Evolutionary conservation across 2,888 invertebrate genomes (phyloP).

Genomic region (Coelinius sp.): DNA sequence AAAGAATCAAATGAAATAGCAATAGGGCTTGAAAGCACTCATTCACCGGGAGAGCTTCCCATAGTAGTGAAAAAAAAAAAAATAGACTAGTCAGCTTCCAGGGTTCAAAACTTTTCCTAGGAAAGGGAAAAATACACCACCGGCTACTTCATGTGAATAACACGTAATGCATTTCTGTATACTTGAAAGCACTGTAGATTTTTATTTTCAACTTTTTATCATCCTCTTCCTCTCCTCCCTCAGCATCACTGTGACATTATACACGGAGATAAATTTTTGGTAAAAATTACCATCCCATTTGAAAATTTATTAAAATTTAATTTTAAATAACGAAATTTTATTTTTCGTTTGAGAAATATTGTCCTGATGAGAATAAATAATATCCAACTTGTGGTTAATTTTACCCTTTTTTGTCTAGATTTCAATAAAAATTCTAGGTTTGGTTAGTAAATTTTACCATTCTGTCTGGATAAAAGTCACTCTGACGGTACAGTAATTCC

Average conservation of each 20-base stretch:
- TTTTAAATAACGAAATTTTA: too few relatives aligned
- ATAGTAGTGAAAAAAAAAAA: slow-evolving; percentile 20
- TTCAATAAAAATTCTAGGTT: too few relatives aligned
- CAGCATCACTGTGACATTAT: not conserved
- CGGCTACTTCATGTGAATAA: slow-evolving; percentile 50
- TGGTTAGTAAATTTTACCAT: too few relatives aligned
- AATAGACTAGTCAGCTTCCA: slow-evolving; percentile 54
- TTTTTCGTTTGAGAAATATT: too few relatives aligned
- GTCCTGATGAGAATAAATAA: too few relatives aligned
- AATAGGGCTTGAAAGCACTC: slow-evolving; percentile 51
- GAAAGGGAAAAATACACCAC: slow-evolving; percentile 42
- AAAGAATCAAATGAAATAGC: slow-evolving; percentile 34
- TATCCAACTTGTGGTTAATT: too few relatives aligned
- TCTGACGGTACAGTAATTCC: too few relatives aligned
- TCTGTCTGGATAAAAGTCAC: too few relatives aligned
- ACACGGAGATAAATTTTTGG: too few relatives aligned
- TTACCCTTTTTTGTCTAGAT: too few relatives aligned
- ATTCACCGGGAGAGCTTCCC: slow-evolving; percentile 8
- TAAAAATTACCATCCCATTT: too few relatives aligned
- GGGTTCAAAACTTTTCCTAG: slow-evolving; percentile 53
- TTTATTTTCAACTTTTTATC: slow-evolving; percentile 40
- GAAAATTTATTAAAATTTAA: too few relatives aligned
- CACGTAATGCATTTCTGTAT: slow-evolving; percentile 52
- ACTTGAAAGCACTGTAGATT: slow-evolving; percentile 50
- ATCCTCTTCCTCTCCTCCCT: slow-evolving; percentile 39